Evolutionary conservation across 2,113 vertebrate genomes (phyloP), one percentile per base, ranked within the genome.

Genomic region (Heterotis niloticus): DNA sequence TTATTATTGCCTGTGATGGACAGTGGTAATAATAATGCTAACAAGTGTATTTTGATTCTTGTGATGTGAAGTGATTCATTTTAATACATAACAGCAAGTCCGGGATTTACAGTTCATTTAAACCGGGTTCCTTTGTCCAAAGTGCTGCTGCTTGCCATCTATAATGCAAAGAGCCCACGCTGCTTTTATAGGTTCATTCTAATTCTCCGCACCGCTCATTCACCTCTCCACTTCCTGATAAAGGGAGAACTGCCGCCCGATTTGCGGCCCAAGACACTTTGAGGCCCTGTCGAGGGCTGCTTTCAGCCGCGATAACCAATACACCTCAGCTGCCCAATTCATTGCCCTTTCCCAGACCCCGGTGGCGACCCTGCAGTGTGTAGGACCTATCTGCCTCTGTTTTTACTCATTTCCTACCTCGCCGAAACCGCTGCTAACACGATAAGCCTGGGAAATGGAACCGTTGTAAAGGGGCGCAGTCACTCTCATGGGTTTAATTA

Each of bases 401-500:
- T 93, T 90, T 90, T 85, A 84, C 81, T 82, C 83, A 74, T 76
- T 81, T 66, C 34, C 65, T 64, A 64, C 75, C 70, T 86, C 88
- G 34, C 85, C 83, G 28, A 44, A 44, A 44, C 34, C 34, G 34
- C 34, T 44, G 34, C 34, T 44, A 44, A 44, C 34, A 44, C 34
- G 77, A 83, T 85, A 71, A 79, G 72, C 73, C 18, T 66, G 71
- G 84, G 86, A 87, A 87, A 79, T 77, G 78, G 76, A 83, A 62
- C 81, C 87, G 86, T 85, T 91, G 90, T 90, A 88, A 85, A 82
- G 82, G 84, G 84, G 85, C 82, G 84, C 83, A 75, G 78, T 24
- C 20, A 20, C 20, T 3, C 20, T 14, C 20, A 20, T 62, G 59
- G 59, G 85, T 89, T 90, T 92, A 91, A 93, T 93, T 90, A 91